Evolutionary conservation across 2,888 invertebrate species (phyloP), one percentile per base, ranked within the genome.

Genomic region (Pilophorus perplexus): DNA sequence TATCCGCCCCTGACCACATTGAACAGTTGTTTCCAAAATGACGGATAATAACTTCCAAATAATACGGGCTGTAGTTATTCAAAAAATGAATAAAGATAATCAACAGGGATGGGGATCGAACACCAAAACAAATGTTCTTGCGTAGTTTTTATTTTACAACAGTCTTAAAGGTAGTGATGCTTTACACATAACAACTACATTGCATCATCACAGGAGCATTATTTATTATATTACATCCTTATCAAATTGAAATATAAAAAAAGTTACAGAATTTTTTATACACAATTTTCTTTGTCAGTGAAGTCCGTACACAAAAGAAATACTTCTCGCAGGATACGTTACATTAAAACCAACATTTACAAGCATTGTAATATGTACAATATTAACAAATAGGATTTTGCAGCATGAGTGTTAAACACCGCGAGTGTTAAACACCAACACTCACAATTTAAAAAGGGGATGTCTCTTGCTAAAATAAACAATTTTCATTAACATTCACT

Each of bases 401-500:
- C 37, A 22, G 38, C 59, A 59, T 42, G 42, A 38, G 59, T 42
- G 22, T 12, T 40, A 42, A 23, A 67, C 25, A 59, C 65, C 37
- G 5, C n/a, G 42, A 38, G 59, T 42, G 22, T 12, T 40, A 42
- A 23, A 67, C 25, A 59, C 65, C 37, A 8, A n/a, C 60, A 44
- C 60, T 60, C 18, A 60, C 44, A 60, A 60, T 27, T 57, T 59
- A 67, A 59, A 68, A 64, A 65, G 59, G 27, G 54, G 37, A 66
- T 67, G 27, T 28, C 52, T 52, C 28, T 52, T 52, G 18, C 52
- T 52, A 67, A 64, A 52, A 33, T 40, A 16, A 57, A 62, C 33
- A 48, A 60, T 40, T 67, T 48, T 46, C 44, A 69, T 71, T 80
- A 84, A 80, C 83, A 83, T 77, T 83, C 83, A 79, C 83, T 83